Evolutionary conservation across 2,113 vertebrate genomes (phyloP).

Genomic region (Myodes glareolus): DNA sequence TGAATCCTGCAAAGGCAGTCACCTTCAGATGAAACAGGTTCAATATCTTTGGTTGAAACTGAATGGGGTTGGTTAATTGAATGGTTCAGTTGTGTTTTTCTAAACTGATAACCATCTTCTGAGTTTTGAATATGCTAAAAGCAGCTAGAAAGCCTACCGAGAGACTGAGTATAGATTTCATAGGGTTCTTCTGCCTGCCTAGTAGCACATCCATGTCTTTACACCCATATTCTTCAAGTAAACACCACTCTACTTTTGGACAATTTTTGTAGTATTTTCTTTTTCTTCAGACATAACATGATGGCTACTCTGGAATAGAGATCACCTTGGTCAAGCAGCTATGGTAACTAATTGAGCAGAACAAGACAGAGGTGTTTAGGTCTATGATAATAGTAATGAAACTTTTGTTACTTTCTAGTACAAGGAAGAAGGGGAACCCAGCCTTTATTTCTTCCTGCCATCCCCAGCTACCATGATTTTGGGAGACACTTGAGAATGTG

Average conservation of each 20-base stretch:
- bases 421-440: not conserved
- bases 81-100: not conserved
- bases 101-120: not conserved
- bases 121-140: not conserved
- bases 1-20: not conserved
- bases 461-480: not conserved
- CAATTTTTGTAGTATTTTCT: not conserved
- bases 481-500: not conserved
- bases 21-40: not conserved
- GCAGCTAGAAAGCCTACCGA: not conserved
- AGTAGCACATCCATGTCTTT: not conserved
- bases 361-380: not conserved
- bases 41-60: slow-evolving; percentile 36
- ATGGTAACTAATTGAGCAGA: not conserved
- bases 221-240: not conserved
- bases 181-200: not conserved
- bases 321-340: not conserved
- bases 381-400: too few relatives aligned
- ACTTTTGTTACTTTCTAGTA: not conserved
- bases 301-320: not conserved
- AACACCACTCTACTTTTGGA: not conserved
- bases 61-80: not conserved
- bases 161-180: not conserved
- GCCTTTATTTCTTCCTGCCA: not conserved
- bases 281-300: not conserved